Evolutionary conservation across 2,888 invertebrate species (phyloP).

Genomic region (Shargacucullia verbasci): DNA sequence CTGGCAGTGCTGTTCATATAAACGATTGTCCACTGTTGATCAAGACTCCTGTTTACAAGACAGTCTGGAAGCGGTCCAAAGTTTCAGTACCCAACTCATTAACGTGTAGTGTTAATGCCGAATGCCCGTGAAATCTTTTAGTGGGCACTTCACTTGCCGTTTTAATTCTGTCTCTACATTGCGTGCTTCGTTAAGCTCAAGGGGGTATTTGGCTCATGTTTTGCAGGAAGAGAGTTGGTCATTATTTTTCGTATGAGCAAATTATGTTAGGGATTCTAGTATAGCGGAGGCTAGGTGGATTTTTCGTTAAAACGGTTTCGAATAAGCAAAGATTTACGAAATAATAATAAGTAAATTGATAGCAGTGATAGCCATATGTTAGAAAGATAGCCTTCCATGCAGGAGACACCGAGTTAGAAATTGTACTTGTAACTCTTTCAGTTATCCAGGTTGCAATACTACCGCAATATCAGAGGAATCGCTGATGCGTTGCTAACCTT

Average conservation of each 20-base stretch:
- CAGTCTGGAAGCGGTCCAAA: conserved; percentile 82
- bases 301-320: too few relatives aligned
- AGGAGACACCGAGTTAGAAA: too few relatives aligned
- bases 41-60: conserved; percentile 74
- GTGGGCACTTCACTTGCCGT: conserved; percentile 75
- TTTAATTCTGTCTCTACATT: conserved; percentile 77
- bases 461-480: too few relatives aligned
- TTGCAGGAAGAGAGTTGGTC: conserved; percentile 58
- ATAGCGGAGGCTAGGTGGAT: neutral
- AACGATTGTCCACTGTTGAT: conserved; percentile 50
- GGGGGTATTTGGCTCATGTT: conserved; percentile 82
- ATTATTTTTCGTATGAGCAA: conserved; percentile 54
- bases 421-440: too few relatives aligned
- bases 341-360: too few relatives aligned
- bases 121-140: conserved; percentile 84
- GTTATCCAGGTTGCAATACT: too few relatives aligned
- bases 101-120: conserved; percentile 81
- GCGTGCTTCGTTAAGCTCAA: conserved; percentile 80
- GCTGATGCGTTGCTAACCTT: too few relatives aligned
- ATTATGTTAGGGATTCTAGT: too few relatives aligned
- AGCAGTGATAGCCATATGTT: too few relatives aligned
- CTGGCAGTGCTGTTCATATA: conserved; percentile 38
- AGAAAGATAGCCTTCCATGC: too few relatives aligned
- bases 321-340: too few relatives aligned
- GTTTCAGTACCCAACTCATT: conserved; percentile 82